A percentile compares a stretch with the other conserved stretches of the same genome.
Evolutionary conservation across 2,113 vertebrate genomes (phyloP).

Genomic region (Hippocampus barbouri): DNA sequence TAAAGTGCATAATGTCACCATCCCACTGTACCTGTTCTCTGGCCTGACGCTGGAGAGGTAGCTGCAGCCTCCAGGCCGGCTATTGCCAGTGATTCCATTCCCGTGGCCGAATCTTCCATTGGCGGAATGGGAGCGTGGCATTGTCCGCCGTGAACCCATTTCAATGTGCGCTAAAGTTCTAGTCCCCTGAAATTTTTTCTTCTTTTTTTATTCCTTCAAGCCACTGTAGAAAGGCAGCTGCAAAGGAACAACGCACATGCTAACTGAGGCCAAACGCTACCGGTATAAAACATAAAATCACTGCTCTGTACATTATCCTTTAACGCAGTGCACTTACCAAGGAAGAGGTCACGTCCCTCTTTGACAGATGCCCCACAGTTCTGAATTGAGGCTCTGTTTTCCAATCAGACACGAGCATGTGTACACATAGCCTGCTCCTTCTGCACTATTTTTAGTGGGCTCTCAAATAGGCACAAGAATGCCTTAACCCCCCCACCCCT

Average conservation of each 20-base stretch:
- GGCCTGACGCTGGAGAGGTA: slow-evolving; percentile 84
- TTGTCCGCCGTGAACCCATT: slow-evolving; percentile 80
- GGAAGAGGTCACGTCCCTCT: slow-evolving; percentile 55
- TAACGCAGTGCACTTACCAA: slow-evolving; percentile 55
- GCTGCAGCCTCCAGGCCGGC: slow-evolving; percentile 72
- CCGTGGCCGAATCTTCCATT: slow-evolving; percentile 61
- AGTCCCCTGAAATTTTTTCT: not conserved
- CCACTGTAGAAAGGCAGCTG: slow-evolving; percentile 4
- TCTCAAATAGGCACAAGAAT: slow-evolving; percentile 73
- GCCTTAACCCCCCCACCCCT: slow-evolving; percentile 43
- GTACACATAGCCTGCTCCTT: slow-evolving; percentile 37
- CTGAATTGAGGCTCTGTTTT: slow-evolving; percentile 64
- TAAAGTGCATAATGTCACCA: slow-evolving; percentile 10
- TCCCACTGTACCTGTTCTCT: slow-evolving; percentile 77
- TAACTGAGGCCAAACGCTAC: not conserved
- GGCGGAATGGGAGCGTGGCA: slow-evolving; percentile 53
- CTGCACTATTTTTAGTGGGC: slow-evolving; percentile 71
- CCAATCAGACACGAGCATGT: slow-evolving; percentile 75
- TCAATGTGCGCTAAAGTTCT: slow-evolving; percentile 4
- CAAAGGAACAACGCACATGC: slow-evolving; percentile 5
- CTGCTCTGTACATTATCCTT: not conserved
- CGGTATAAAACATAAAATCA: not conserved
- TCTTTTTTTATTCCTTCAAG: not conserved
- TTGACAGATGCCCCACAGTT: slow-evolving; percentile 56
- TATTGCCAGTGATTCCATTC: slow-evolving; percentile 50